phyloP scores from a whole-genome alignment of 2,888 invertebrate species.

The Odontothrips loti region DNA sequence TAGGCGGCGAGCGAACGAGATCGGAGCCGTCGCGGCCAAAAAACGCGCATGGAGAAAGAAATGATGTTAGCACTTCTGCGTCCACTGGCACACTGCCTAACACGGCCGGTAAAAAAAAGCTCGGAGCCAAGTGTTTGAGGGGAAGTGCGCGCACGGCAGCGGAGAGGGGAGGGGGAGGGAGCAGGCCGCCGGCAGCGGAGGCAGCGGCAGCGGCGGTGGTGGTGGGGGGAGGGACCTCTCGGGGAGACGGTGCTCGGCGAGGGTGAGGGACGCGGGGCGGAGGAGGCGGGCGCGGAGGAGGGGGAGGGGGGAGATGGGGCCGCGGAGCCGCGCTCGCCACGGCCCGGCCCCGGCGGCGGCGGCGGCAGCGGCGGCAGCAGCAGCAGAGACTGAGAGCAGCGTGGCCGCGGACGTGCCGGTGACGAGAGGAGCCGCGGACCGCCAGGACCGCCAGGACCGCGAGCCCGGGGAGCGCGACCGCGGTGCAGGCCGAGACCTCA shows the following conservation, averaged over 20 bases:
- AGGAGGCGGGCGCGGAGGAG: constrained; percentile 33
- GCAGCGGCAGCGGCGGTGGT: constrained; percentile 29
- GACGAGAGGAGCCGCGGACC: background rate
- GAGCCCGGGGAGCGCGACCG: background rate
- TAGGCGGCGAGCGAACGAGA: background rate
- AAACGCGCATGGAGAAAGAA: constrained; percentile 26
- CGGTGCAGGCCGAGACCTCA: background rate
- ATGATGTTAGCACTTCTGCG: constrained; percentile 24
- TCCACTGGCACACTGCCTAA: constrained; percentile 24
- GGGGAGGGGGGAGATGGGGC: constrained; percentile 36
- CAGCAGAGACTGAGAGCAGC: background rate
- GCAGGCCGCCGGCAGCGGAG: background rate
- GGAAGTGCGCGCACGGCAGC: constrained; percentile 1
- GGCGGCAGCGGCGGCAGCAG: constrained; percentile 45
- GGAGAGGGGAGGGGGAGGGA: constrained; percentile 27
- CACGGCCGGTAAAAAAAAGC: constrained; percentile 24
- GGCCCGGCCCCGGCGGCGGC: constrained; percentile 38
- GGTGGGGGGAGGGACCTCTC: constrained; percentile 32
- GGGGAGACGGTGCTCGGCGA: constrained; percentile 35
- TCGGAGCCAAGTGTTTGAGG: constrained; percentile 21
- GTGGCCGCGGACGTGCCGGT: constrained; percentile 44
- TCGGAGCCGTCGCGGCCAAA: constrained; percentile 18
- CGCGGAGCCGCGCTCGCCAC: constrained; percentile 34
- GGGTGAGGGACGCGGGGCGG: constrained; percentile 35
- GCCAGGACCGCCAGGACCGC: background rate